Evolutionary conservation across 1,140 invertebrate genomes (phyloP).

Genomic region (Heliconius hewitsoni): DNA sequence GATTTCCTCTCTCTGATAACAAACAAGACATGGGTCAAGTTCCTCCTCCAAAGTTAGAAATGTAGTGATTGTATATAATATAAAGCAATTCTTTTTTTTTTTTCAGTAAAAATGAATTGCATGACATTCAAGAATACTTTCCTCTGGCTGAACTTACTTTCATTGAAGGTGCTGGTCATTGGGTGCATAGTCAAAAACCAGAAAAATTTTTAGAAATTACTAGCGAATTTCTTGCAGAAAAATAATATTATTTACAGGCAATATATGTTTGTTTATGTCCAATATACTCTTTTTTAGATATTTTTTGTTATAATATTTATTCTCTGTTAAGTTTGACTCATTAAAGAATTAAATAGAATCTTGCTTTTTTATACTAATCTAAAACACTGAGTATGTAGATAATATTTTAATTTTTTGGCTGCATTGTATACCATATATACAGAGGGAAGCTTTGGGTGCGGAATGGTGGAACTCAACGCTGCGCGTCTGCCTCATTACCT

Average conservation of each 20-base stretch:
- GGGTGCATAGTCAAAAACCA: constrained; percentile 96
- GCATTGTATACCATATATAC: no score
- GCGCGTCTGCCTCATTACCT: no score
- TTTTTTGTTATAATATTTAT: constrained; percentile 15
- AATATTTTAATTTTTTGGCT: no score
- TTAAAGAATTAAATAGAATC: constrained; percentile 36
- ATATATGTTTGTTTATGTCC: background rate
- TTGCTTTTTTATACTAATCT: background rate
- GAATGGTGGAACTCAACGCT: no score
- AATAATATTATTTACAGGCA: constrained; percentile 43
- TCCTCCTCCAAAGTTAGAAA: no score
- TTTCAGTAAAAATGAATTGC: constrained; percentile 85
- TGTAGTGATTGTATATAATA: no score
- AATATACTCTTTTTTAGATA: constrained; percentile 4
- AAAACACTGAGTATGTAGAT: background rate
- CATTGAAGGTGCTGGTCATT: constrained; percentile 92
- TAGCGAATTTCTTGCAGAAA: constrained; percentile 78
- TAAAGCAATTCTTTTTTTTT: background rate
- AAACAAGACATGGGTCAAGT: no score
- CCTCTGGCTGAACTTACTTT: constrained; percentile 88
- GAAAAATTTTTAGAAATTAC: constrained; percentile 87
- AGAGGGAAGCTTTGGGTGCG: no score
- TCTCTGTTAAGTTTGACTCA: constrained; percentile 15
- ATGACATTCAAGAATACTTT: constrained; percentile 87
- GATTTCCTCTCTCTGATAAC: no score